Evolutionary conservation across 2,113 vertebrate genomes (phyloP).

Genomic region (Calcarius ornatus): DNA sequence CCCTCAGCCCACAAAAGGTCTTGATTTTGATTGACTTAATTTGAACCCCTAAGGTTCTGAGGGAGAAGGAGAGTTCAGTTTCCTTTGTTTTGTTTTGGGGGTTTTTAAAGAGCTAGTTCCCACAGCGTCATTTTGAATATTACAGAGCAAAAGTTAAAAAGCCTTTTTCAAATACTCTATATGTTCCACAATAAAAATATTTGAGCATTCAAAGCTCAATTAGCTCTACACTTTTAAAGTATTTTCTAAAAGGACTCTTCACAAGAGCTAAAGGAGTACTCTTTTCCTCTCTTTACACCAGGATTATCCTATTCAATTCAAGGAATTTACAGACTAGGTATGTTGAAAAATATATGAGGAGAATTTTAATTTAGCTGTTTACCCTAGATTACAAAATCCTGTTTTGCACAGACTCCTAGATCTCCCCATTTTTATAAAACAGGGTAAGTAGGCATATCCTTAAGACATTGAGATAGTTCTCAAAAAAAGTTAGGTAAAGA

Average conservation of each 20-base stretch:
- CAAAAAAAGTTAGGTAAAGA: not conserved
- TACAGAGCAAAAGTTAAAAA: slow-evolving; percentile 22
- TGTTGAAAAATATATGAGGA: not conserved
- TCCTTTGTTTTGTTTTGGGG: slow-evolving; percentile 19
- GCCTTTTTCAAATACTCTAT: not conserved
- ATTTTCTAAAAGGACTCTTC: slow-evolving; percentile 14
- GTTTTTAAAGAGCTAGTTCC: slow-evolving; percentile 6
- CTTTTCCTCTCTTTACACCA: not conserved
- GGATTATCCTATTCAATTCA: not conserved
- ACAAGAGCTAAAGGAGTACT: not conserved
- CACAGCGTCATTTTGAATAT: slow-evolving; percentile 14
- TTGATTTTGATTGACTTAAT: slow-evolving; percentile 63
- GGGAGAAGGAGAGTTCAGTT: slow-evolving; percentile 28
- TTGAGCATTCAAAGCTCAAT: slow-evolving; percentile 31
- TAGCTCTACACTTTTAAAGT: not conserved
- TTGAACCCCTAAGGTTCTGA: slow-evolving; percentile 49
- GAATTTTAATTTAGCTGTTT: not conserved
- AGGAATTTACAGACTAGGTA: not conserved
- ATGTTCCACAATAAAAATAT: slow-evolving; percentile 26
- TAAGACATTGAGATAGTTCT: not conserved
- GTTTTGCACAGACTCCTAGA: not conserved
- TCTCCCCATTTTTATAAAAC: not conserved
- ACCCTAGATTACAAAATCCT: not conserved
- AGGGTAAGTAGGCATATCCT: not conserved
- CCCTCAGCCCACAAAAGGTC: slow-evolving; percentile 40